These are phyloP conservation scores for Chiroxiphia lanceolata DNA, from an alignment of 2,797 vertebrate genomes.

Conservation along the genomic window DNA sequence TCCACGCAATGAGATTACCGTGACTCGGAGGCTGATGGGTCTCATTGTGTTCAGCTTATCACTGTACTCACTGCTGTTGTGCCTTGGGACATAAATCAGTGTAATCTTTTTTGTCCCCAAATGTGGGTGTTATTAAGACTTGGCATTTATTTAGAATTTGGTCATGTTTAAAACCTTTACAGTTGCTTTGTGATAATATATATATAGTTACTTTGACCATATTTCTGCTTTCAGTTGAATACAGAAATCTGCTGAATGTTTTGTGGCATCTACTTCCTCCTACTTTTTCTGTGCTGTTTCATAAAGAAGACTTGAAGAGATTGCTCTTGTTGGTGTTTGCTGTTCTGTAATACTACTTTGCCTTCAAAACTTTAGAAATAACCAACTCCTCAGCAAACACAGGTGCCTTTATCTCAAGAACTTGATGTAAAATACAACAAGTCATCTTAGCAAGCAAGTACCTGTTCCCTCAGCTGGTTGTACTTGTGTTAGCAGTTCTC, in stretches of 20 bases:
- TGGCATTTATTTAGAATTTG: neutral
- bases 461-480: neutral
- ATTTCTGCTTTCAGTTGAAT: neutral
- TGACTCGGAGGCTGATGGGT: conserved; percentile 55
- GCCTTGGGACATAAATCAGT: neutral
- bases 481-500: neutral
- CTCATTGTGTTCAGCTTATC: conserved; percentile 1
- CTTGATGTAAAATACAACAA: neutral
- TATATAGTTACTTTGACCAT: neutral
- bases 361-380: neutral
- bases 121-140: neutral
- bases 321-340: neutral
- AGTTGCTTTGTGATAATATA: neutral
- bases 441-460: neutral
- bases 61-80: neutral
- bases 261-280: neutral
- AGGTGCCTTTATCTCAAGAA: neutral
- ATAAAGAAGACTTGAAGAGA: neutral
- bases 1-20: conserved; percentile 15
- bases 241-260: neutral
- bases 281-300: neutral
- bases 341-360: neutral
- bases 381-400: neutral
- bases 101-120: neutral
- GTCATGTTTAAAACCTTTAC: neutral